A percentile compares a stretch with the other conserved stretches of the same genome.
Evolutionary conservation across 2,797 vertebrate genomes (phyloP).

Genomic region (Syngnathus acus): DNA sequence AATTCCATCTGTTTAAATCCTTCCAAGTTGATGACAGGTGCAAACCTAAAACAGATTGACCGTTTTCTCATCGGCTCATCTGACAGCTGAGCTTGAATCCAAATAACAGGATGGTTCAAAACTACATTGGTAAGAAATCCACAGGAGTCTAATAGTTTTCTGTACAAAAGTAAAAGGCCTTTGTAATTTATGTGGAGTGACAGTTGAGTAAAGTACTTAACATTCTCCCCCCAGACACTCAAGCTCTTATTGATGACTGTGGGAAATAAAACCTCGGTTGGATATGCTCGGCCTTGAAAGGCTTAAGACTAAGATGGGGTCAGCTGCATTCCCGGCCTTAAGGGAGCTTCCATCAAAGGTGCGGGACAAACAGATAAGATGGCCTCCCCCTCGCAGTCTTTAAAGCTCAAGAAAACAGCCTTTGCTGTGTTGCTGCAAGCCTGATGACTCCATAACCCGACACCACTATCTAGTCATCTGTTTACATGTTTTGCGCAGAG

Average conservation of each 20-base stretch:
- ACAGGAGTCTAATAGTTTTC: slow-evolving; percentile 4
- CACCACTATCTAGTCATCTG: slow-evolving; percentile 1
- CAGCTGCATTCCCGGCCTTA: slow-evolving; percentile 37
- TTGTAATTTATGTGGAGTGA: not conserved
- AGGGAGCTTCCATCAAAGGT: slow-evolving; percentile 9
- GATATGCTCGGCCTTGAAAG: slow-evolving; percentile 43
- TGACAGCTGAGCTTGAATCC: not conserved
- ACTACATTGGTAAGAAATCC: not conserved
- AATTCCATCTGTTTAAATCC: slow-evolving; percentile 13
- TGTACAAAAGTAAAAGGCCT: not conserved
- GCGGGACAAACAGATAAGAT: slow-evolving; percentile 9
- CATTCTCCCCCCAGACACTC: slow-evolving; percentile 13
- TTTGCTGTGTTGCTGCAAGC: not conserved
- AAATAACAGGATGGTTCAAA: slow-evolving; percentile 4
- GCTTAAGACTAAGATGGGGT: slow-evolving; percentile 30
- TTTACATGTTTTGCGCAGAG: not conserved
- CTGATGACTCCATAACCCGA: not conserved
- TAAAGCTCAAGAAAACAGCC: not conserved
- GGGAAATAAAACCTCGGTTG: slow-evolving; percentile 24
- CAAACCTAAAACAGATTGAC: slow-evolving; percentile 19
- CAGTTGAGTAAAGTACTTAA: not conserved
- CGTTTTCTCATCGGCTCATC: slow-evolving; percentile 2
- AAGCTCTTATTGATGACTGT: slow-evolving; percentile 18
- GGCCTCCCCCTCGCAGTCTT: not conserved
- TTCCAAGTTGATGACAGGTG: slow-evolving; percentile 23